Conservation (phyloP, 1,140 invertebrate species). For the Papilio xuthus region DNA sequence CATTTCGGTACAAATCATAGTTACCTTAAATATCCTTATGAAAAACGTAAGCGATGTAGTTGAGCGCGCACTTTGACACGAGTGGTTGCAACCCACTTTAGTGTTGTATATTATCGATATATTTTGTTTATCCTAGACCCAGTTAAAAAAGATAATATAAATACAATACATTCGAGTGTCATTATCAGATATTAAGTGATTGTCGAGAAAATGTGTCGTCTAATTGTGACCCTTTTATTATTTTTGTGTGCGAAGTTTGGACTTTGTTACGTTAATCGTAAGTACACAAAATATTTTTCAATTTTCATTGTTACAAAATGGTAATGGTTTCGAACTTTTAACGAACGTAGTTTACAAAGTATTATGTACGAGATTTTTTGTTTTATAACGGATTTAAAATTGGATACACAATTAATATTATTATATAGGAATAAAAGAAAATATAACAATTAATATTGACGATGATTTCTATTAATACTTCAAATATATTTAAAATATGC, state of each 20-base stretch:
- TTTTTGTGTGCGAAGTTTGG: constrained; percentile 52
- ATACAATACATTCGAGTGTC: constrained; percentile 48
- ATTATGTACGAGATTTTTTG: neutral
- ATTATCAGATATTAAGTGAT: constrained; percentile 51
- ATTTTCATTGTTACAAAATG: too few species aligned
- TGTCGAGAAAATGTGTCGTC: constrained; percentile 62
- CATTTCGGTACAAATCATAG: constrained; percentile 71
- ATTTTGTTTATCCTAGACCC: constrained; percentile 53
- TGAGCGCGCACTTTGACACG: constrained; percentile 55
- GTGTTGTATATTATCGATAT: constrained; percentile 46
- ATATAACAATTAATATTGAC: too few species aligned
- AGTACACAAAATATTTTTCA: too few species aligned
- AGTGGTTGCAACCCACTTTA: constrained; percentile 51
- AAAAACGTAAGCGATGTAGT: constrained; percentile 58
- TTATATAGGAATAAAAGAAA: too few species aligned
- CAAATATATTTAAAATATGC: too few species aligned
- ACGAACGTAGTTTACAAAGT: neutral
- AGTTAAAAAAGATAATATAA: constrained; percentile 46
- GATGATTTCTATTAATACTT: too few species aligned
- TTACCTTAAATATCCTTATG: constrained; percentile 74
- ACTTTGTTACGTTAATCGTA: constrained; percentile 70
- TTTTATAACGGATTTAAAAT: too few species aligned
- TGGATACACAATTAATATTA: too few species aligned
- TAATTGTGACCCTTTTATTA: constrained; percentile 52
- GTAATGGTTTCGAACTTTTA: constrained; percentile 23